A percentile compares a stretch with the other conserved stretches of the same genome.
These are phyloP conservation scores for Rhinopomastus cyanomelas DNA, from an alignment of 2,113 vertebrate genomes.

Conservation along the genomic window DNA sequence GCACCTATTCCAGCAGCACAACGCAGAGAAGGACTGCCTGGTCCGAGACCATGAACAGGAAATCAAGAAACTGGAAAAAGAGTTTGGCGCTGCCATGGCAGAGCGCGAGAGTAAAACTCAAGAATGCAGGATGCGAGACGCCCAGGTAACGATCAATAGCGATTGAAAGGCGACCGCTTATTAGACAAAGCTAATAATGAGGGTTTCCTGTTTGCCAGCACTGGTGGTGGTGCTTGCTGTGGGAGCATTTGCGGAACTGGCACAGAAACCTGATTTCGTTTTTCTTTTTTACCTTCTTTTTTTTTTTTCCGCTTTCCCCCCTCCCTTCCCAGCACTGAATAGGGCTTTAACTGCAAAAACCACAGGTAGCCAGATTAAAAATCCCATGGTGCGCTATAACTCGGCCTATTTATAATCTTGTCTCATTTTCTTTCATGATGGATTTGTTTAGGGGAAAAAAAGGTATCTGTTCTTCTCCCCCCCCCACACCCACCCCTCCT, in stretches of 20 bases:
- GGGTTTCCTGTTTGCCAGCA: constrained; percentile 68
- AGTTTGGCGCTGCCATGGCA: constrained; percentile 86
- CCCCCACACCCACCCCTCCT: constrained; percentile 56
- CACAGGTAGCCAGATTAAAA: constrained; percentile 84
- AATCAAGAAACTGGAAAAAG: constrained; percentile 85
- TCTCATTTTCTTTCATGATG: constrained; percentile 82
- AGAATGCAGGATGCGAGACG: constrained; percentile 88
- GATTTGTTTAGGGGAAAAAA: constrained; percentile 74
- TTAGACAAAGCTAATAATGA: constrained; percentile 70
- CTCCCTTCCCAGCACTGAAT: constrained; percentile 70
- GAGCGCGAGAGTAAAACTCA: constrained; percentile 88
- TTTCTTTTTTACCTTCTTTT: constrained; percentile 57
- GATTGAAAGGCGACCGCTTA: constrained; percentile 52
- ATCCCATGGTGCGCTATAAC: constrained; percentile 78
- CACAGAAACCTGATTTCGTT: constrained; percentile 73
- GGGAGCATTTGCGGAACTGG: constrained; percentile 77
- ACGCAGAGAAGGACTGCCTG: constrained; percentile 90
- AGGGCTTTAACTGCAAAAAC: constrained; percentile 80
- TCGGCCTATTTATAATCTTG: constrained; percentile 82
- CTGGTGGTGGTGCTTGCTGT: constrained; percentile 74
- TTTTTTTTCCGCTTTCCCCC: constrained; percentile 35
- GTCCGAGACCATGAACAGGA: constrained; percentile 92
- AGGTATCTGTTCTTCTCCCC: constrained; percentile 71
- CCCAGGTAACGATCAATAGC: constrained; percentile 87
- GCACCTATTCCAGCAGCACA: constrained; percentile 95